These are phyloP conservation scores for Parthenolecanium corni DNA, from an alignment of 2,888 invertebrate species.

Conservation along the genomic window DNA sequence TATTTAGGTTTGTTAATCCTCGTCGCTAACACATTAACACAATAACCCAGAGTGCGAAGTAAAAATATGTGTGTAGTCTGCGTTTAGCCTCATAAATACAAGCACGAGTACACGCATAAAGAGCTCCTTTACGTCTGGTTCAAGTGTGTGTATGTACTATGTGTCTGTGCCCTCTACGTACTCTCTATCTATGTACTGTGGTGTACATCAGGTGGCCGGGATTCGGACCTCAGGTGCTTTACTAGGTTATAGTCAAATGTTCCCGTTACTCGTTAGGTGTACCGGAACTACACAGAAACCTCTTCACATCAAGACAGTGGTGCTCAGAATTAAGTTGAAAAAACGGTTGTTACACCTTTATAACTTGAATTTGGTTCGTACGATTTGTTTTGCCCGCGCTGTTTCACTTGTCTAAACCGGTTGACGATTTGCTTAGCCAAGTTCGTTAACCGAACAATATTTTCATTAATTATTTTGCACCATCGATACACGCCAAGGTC, in stretches of 20 bases:
- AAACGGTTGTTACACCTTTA: background rate
- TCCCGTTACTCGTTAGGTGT: conserved; percentile 29
- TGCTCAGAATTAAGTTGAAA: background rate
- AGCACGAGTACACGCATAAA: background rate
- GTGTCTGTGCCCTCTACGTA: too few species aligned
- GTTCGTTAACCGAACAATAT: background rate
- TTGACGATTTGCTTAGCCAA: background rate
- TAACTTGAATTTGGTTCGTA: background rate
- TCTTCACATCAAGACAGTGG: conserved; percentile 18
- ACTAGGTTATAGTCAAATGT: conserved; percentile 23
- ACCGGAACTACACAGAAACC: conserved; percentile 26
- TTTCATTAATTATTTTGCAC: background rate
- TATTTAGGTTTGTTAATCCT: background rate
- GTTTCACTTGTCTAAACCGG: background rate
- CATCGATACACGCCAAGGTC: background rate
- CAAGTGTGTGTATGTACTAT: background rate
- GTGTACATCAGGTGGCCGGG: conserved; percentile 13
- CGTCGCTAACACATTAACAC: conserved; percentile 13
- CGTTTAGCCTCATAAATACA: too few species aligned
- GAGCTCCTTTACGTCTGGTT: background rate
- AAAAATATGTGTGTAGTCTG: background rate
- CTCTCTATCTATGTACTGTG: too few species aligned
- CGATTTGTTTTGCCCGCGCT: background rate
- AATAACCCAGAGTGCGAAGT: conserved; percentile 15
- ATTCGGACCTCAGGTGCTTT: conserved; percentile 25